Base-by-base conservation (phyloP, 1,140 invertebrate genomes). In the Parapsyche elsis region DNA sequence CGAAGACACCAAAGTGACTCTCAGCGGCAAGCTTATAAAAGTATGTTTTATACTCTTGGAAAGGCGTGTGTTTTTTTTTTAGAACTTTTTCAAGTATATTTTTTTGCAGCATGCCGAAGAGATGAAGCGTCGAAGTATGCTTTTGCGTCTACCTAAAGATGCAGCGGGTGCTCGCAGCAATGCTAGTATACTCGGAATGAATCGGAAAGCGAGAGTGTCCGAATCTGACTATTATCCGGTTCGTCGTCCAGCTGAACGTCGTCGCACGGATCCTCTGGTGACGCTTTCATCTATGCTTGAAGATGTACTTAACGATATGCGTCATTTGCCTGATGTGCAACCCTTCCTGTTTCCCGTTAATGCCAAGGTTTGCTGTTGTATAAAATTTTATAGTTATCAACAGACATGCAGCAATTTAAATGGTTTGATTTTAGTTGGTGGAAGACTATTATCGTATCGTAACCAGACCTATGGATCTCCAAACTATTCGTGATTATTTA, bases 221-320 rank as follows among this genome's bases (percentile, higher is more conserved):
- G 91, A 94, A 70, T 94, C 97, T 80, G 98, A 99, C 89, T 99
- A 99, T 85, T 99, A 99, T 85, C 88, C 99, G 0, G 97, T 97
- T 84, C 93, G 94, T 76, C 93, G 95, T 83, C 94, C 95, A 0
- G 95, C 96, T 0, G 98, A 99, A 87, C 89, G 99, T 26, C 90
- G 97, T n/a, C 90, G 98, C 74, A 98, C 98, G 0, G 98, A 99
- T 90, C 98, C 98, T 0, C 92, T 99, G 0, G 97, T 99, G 10
- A 97, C 98, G 0, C 89, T 99, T 81, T 96, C 96, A 0, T 96
- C 95, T 0, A 94, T 99, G 77, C 90, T 99, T 49, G 98, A 99
- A 86, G 92, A 93, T 16, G 97, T 99, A 81, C 88, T 99, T 0
- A 98, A 97, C 85, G 97, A 99, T 85, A 94, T 99, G 92, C 90